Percentiles rank a stretch among this genome's conserved stretches.
phyloP scores from a whole-genome alignment of 2,797 vertebrate species.

The Enteromius anoplus region DNA sequence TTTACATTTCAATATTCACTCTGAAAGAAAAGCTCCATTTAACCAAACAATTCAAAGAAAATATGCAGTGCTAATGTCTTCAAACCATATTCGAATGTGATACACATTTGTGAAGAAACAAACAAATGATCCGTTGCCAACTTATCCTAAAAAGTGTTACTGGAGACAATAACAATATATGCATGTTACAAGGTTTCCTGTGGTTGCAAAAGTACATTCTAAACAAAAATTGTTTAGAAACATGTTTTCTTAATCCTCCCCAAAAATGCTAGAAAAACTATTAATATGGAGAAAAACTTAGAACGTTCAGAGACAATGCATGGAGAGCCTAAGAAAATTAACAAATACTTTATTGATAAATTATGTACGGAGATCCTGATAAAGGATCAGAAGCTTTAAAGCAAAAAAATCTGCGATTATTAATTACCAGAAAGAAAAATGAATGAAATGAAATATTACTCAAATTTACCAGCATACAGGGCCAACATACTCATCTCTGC shows the following conservation, averaged over 20 bases:
- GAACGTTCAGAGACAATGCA: background rate
- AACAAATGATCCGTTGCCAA: background rate
- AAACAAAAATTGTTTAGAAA: background rate
- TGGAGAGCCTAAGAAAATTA: background rate
- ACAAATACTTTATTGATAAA: background rate
- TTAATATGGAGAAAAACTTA: background rate
- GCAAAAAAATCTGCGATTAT: background rate
- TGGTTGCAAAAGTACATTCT: constrained; percentile 9
- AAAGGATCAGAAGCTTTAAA: background rate
- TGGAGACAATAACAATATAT: background rate
- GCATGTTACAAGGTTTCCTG: background rate
- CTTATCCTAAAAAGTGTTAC: background rate
- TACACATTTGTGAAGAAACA: background rate
- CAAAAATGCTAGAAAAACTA: background rate
- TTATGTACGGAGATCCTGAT: background rate
- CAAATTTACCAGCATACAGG: constrained; percentile 17
- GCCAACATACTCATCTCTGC: constrained; percentile 42
- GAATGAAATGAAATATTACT: constrained; percentile 11
- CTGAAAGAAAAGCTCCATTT: background rate
- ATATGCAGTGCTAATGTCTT: background rate
- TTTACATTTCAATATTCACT: background rate
- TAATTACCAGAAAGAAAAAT: constrained; percentile 5
- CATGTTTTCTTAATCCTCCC: background rate
- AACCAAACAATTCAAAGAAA: background rate
- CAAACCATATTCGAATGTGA: background rate